Conservation (phyloP, 1,140 invertebrate genomes). For the Heliconius eleuchia region DNA sequence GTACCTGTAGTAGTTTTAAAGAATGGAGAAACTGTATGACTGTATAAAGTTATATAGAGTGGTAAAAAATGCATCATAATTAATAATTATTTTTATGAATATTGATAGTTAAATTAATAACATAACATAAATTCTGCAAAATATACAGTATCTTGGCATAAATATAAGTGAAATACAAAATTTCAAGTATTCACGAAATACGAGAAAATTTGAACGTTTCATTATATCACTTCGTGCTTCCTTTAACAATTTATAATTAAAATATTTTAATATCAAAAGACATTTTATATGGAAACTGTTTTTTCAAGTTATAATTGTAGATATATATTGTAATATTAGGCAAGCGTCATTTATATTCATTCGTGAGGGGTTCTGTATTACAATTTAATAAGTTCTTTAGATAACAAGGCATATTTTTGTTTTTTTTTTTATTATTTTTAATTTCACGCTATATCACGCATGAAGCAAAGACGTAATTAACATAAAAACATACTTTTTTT, state of each 20-base stretch:
- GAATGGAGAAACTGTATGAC: too few species aligned
- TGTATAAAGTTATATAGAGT: background rate
- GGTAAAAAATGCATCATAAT: background rate
- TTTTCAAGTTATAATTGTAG: background rate
- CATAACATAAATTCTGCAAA: background rate
- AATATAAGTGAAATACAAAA: background rate
- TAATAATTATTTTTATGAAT: background rate
- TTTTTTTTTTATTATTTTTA: too few species aligned
- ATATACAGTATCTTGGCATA: background rate
- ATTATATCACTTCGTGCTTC: background rate
- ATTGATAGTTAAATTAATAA: background rate
- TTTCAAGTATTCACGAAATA: background rate
- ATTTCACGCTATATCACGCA: too few species aligned
- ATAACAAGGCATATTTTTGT: too few species aligned
- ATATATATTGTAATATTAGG: background rate
- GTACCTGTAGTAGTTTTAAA: too few species aligned
- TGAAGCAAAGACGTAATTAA: too few species aligned
- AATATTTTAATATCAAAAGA: constrained; percentile 7
- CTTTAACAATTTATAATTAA: constrained; percentile 6
- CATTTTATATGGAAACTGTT: background rate
- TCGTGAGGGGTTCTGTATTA: background rate
- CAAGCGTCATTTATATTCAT: background rate
- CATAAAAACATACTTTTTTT: too few species aligned
- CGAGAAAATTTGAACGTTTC: background rate
- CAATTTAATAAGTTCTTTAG: too few species aligned